Conservation (phyloP, 2,888 invertebrate species). For the Caenorhabditis zanzibari region DNA sequence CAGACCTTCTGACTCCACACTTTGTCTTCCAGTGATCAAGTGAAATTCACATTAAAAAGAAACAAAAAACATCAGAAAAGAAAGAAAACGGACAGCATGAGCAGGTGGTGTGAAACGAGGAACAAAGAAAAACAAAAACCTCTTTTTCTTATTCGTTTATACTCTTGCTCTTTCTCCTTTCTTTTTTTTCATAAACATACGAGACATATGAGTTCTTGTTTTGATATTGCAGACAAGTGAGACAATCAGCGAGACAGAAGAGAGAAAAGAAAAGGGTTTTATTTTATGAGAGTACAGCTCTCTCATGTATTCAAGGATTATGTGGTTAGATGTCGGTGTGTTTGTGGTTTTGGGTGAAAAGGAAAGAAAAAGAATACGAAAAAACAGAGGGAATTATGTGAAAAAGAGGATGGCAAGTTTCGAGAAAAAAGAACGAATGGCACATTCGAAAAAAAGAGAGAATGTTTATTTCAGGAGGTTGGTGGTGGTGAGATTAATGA, state of each 20-base stretch:
- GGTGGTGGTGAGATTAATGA: slow-evolving; percentile 13
- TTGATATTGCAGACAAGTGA: slow-evolving; percentile 32
- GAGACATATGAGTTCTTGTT: slow-evolving; percentile 54
- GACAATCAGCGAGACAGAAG: slow-evolving; percentile 29
- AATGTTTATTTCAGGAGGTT: slow-evolving; percentile 33
- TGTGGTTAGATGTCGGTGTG: slow-evolving; percentile 27
- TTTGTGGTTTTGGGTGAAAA: slow-evolving; percentile 6
- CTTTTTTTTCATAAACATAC: slow-evolving; percentile 19
- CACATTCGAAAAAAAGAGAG: neutral
- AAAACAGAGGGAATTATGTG: slow-evolving; percentile 1
- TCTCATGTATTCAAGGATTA: slow-evolving; percentile 31
- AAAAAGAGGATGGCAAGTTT: slow-evolving; percentile 13
- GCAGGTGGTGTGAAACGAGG: slow-evolving; percentile 33
- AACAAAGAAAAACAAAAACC: slow-evolving; percentile 32
- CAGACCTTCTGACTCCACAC: slow-evolving; percentile 12
- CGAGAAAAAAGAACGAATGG: neutral
- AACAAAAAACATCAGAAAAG: slow-evolving; percentile 22
- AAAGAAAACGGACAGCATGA: neutral
- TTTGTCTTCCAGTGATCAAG: slow-evolving; percentile 3
- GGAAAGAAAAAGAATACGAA: neutral
- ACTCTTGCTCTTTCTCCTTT: neutral
- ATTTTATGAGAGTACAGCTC: slow-evolving; percentile 20
- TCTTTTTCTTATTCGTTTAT: neutral
- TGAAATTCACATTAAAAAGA: slow-evolving; percentile 19
- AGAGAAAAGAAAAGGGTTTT: neutral